Conservation (phyloP, 2,888 invertebrate species). For the Lasioglossum figueresi region DNA sequence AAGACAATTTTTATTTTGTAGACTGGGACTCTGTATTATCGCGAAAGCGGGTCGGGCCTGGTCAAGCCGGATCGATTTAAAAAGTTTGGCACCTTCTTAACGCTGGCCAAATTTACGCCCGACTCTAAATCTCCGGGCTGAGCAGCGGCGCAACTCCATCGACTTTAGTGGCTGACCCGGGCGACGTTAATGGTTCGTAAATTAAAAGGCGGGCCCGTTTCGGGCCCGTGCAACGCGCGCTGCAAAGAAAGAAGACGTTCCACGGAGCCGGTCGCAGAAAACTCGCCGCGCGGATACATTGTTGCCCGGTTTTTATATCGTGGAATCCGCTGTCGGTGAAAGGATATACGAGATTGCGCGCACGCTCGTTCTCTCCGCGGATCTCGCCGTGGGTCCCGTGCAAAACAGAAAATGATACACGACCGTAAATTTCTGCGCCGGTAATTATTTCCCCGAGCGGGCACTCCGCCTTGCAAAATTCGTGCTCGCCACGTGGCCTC, state of each 20-base stretch:
- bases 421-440: constrained; percentile 36
- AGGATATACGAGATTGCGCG: constrained; percentile 35
- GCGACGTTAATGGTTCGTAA: constrained; percentile 80
- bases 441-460: not conserved
- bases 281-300: constrained; percentile 48
- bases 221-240: constrained; percentile 61
- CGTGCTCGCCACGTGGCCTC: constrained; percentile 22
- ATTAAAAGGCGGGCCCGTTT: constrained; percentile 76
- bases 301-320: constrained; percentile 44
- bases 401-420: constrained; percentile 39
- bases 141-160: constrained; percentile 31
- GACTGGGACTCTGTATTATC: not conserved
- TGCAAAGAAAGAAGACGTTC: constrained; percentile 73
- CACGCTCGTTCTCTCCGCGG: not conserved
- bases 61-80: constrained; percentile 69
- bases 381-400: not conserved
- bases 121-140: constrained; percentile 63
- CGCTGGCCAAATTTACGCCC: constrained; percentile 73
- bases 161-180: constrained; percentile 52
- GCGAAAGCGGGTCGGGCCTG: constrained; percentile 52
- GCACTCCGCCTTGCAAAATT: constrained; percentile 20
- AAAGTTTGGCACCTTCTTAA: constrained; percentile 79
- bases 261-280: constrained; percentile 44
- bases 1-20: too few species aligned
- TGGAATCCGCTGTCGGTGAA: constrained; percentile 32